Percentiles rank a stretch among this genome's conserved stretches.
Conservation (phyloP, 2,888 invertebrate species). For the Atrina japonica region DNA sequence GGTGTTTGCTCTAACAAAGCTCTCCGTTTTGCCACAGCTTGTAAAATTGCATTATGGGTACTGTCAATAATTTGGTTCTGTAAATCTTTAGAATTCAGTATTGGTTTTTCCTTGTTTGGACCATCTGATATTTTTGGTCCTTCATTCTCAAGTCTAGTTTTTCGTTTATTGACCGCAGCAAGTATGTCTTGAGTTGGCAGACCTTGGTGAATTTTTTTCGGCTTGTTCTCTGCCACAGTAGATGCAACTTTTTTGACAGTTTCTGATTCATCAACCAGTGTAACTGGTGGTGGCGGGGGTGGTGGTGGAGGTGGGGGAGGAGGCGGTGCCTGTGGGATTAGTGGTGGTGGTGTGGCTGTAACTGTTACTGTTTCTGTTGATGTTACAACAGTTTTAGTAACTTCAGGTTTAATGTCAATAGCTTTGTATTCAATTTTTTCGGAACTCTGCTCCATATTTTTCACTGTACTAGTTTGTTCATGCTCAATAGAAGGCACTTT, state of each 20-base stretch:
- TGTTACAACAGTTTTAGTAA: background rate
- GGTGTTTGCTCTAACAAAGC: conserved; percentile 63
- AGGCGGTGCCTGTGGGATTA: conserved; percentile 46
- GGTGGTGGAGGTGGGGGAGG: conserved; percentile 50
- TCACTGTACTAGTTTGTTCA: conserved; percentile 9
- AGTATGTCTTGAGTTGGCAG: conserved; percentile 66
- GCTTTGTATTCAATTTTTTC: conserved; percentile 3
- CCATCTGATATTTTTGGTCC: conserved; percentile 59
- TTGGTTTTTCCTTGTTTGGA: conserved; percentile 37
- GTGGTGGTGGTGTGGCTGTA: conserved; percentile 30
- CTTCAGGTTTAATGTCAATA: conserved; percentile 1
- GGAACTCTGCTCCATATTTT: background rate
- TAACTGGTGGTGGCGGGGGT: conserved; percentile 53
- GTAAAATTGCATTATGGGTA: conserved; percentile 74
- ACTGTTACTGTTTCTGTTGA: conserved; percentile 7
- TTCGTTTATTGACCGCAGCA: conserved; percentile 74
- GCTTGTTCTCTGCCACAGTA: conserved; percentile 40
- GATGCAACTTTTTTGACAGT: conserved; percentile 39
- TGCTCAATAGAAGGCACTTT: conserved; percentile 42
- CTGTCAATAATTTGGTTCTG: conserved; percentile 42
- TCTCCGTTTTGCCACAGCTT: conserved; percentile 76
- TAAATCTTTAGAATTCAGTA: conserved; percentile 18
- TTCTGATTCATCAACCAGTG: conserved; percentile 39
- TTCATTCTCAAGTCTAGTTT: conserved; percentile 66
- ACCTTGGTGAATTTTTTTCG: conserved; percentile 36